Conservation (phyloP, 2,113 vertebrate species). For the Neoarius graeffei region DNA sequence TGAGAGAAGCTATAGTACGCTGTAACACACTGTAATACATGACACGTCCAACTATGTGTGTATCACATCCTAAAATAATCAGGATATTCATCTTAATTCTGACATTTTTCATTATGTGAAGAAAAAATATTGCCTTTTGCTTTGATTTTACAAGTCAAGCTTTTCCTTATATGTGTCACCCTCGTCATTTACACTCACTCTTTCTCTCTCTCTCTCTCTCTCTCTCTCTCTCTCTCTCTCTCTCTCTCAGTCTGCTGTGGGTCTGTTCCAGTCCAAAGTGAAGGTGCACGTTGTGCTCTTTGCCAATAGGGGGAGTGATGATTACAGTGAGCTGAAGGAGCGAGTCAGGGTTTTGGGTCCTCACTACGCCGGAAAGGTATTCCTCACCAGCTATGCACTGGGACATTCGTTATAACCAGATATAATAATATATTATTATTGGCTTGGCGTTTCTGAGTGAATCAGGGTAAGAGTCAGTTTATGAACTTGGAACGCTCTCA, state of each 20-base stretch:
- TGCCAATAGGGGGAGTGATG: constrained; percentile 75
- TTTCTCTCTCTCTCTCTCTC: not conserved
- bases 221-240: constrained; percentile 2
- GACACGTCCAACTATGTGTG: not conserved
- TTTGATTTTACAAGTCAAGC: not conserved
- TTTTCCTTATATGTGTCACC: not conserved
- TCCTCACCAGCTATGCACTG: not conserved
- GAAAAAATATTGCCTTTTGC: not conserved
- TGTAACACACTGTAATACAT: not conserved
- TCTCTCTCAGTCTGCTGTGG: constrained; percentile 78
- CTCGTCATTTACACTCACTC: not conserved
- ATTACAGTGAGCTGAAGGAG: constrained; percentile 68
- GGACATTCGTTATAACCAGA: not conserved
- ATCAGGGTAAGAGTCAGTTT: not conserved
- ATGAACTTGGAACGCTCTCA: not conserved
- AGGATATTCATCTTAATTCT: not conserved
- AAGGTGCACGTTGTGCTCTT: constrained; percentile 85
- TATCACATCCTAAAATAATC: not conserved
- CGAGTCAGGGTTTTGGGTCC: constrained; percentile 72
- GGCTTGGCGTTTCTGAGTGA: not conserved
- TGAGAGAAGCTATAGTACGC: not conserved
- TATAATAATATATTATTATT: not conserved
- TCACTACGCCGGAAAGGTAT: constrained; percentile 82
- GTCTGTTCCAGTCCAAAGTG: constrained; percentile 82
- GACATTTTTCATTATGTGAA: not conserved